Evolutionary conservation across 2,797 vertebrate species (phyloP), one percentile per base, ranked within the genome.

Genomic region (Chelon auratus): DNA sequence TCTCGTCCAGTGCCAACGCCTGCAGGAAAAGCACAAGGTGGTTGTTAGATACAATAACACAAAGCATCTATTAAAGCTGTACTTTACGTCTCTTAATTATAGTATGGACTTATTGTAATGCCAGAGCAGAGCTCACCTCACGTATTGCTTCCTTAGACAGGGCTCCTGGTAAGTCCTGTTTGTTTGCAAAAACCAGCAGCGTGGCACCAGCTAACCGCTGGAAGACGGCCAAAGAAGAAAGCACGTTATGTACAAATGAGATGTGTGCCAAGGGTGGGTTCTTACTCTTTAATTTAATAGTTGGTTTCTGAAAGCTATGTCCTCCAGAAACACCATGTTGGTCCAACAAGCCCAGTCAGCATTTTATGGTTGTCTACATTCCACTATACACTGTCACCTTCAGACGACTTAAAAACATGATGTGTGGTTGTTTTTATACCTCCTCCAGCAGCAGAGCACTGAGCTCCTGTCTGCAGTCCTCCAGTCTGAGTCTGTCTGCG

Each of bases 181-280:
- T 92, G 77, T 93, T 97, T 63, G 97, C 96, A 69, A 97, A 97
- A 76, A 98, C 95, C 68, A 98, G 91, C 47, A 97, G 92, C 0
- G 97, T 98, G 0, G 97, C 96, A 63, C 97, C 97, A 0, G 95
- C 92, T 90, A 97, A 91, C 78, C 96, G 94, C 97, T 98, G 84
- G n/a, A 30, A 20, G 47, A 58, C 79, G 37, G 26, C 10, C 11
- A 12, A 12, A 18, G 6, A 73, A 17, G 11, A 11, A 5, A 12
- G 17, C 17, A 24, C 26, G 24, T 7, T 17, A 18, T 1, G 0
- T 2, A 33, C 17, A 8, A 48, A 43, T n/a, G 15, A 45, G 43
- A 5, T 33, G 4, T 33, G 30, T 33, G 30, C 5, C 30, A 33
- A 8, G 6, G 6, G 30, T 6, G 8, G 30, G 8, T 33, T 42